Conservation (phyloP, 2,797 vertebrate genomes). For the Cheirogaleus major region DNA sequence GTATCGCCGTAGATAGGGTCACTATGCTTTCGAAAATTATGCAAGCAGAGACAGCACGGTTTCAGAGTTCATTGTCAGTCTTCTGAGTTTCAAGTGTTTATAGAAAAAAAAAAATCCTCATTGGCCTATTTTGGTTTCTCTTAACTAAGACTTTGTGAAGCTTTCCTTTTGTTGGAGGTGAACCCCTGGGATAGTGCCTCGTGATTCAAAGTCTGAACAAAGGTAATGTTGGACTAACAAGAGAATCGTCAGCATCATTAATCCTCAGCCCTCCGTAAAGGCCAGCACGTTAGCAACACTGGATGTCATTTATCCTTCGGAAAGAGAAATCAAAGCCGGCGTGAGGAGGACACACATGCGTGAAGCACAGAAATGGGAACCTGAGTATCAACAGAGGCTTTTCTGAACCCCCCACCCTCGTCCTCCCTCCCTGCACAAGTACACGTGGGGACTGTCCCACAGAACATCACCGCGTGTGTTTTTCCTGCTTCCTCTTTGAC, state of each 20-base stretch:
- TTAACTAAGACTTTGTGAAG: neutral
- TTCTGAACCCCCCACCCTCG: neutral
- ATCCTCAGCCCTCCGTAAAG: neutral
- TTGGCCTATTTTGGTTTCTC: neutral
- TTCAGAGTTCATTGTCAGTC: neutral
- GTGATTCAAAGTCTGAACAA: neutral
- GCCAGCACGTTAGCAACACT: neutral
- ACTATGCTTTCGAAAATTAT: neutral
- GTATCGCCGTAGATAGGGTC: neutral
- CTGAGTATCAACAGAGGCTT: rapidly evolving
- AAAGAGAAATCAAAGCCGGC: neutral
- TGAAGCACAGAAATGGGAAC: rapidly evolving
- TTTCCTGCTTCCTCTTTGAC: too few species aligned
- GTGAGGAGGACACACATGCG: rapidly evolving
- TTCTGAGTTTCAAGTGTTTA: neutral
- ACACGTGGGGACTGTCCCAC: rapidly evolving
- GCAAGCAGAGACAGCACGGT: neutral
- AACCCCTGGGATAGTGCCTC: neutral
- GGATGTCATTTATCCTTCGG: neutral
- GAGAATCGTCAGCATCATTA: neutral
- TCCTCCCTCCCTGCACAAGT: too few species aligned
- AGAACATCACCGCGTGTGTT: rapidly evolving
- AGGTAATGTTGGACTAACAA: neutral
- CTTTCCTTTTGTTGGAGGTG: neutral
- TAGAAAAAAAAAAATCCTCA: rapidly evolving